Base-by-base conservation (phyloP, 2,113 vertebrate genomes). In the Asarcornis scutulata region DNA sequence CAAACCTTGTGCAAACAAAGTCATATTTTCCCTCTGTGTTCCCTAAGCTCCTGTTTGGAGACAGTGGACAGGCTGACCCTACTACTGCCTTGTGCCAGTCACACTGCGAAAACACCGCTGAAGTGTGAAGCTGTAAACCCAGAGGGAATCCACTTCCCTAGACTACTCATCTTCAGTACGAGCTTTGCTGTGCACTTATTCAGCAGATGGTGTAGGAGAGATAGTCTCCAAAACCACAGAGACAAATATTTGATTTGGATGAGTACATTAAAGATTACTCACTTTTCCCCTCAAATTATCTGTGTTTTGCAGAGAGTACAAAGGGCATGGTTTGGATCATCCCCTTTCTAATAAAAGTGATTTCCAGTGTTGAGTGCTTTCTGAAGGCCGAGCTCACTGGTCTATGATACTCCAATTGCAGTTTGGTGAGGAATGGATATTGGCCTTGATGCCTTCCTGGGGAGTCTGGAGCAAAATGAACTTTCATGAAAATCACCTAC, bases 251-350 rank as follows among this genome's bases (percentile, higher is more conserved):
- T 92, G 75, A 58, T 94, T 95, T 95, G 86, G 66, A 92, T 91
- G 88, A 94, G 88, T 89, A 92, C 83, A 91, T 91, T 96, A 79
- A 95, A 94, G 92, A 94, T 97, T 96, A 97, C 67, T 93, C 83
- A 91, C 81, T 95, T 94, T 81, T 92, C 77, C 81, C 63, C 50
- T 94, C 77, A 73, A 89, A 97, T 93, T 96, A 96, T 95, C 96
- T 92, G 55, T 80, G 60, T 80, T 95, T 93, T 94, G 88, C 92
- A 91, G 91, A 48, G 46, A 69, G 55, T 76, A 85, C 66, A 92
- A 92, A 96, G 81, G 71, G 40, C 73, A 86, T 38, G 48, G 91
- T 80, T 95, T 89, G 77, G 83, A 97, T 92, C 86, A 85, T 42
- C 74, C 29, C 13, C 40, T 84, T 83, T 93, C 81, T 87, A 82